Base-by-base conservation (phyloP, 1,140 invertebrate genomes). In the Pomacea maculata region DNA sequence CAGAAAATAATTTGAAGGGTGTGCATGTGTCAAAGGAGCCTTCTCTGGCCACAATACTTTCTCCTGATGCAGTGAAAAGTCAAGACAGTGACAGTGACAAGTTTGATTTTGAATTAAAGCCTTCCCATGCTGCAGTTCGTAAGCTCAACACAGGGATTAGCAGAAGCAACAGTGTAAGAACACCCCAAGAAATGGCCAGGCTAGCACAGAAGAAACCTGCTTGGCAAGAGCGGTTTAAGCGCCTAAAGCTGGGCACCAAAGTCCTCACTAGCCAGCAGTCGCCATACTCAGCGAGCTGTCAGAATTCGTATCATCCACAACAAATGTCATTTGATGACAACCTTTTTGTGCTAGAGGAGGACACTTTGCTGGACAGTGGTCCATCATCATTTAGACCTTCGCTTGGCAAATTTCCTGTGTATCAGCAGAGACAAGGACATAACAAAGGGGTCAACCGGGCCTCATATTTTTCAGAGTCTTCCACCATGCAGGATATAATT, bases 401-500 rank as follows among this genome's bases (percentile, higher is more conserved):
- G 5, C 74, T 86, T 1, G 81, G 79, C 29, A 86, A 86, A 74
- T 90, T 89, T 75, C 88, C 89, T 71, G 87, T 87, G 34, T 81
- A 85, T 77, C 68, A 71, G 11, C 21, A 54, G 12, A 75, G 63
- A 61, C 45, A n/a, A 21, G 77, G 82, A 61, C 21, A 29, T 10
- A 67, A 54, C 63, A 54, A n/a, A 14, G 77, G 83, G 61, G n/a
- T 79, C 0, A 83, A 84, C 57, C 78, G 83, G 10, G 71, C 83
- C 55, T 85, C 84, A 0, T 80, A 77, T 63, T 87, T 84, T 70
- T 86, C 88, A 19, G 91, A 91, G 74, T 87, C 85, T 5, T 90
- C 90, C 0, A 92, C 92, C 10, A 89, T 91, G n/a, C 90, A 91
- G 77, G 92, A 92, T 83, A 83, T 93, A 19, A 92, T 93, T 54